Conservation (phyloP, 2,113 vertebrate species). For the Campylorhamphus procurvoides region DNA sequence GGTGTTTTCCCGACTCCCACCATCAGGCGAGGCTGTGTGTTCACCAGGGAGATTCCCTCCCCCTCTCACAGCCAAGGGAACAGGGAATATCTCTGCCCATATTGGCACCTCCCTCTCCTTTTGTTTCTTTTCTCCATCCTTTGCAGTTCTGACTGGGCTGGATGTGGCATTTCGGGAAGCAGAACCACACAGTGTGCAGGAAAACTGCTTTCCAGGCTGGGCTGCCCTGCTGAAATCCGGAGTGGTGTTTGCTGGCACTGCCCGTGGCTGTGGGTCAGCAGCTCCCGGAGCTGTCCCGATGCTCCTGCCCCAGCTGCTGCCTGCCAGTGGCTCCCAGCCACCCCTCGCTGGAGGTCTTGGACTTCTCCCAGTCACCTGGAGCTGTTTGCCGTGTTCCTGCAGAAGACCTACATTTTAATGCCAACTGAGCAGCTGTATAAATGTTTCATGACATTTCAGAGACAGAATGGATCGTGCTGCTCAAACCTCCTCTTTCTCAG, state of each 20-base stretch:
- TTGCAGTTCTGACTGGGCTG: accelerated
- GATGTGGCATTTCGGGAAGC: not conserved
- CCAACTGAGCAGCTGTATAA: conserved; percentile 62
- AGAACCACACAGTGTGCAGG: accelerated
- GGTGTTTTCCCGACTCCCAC: not conserved
- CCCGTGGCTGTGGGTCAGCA: not conserved
- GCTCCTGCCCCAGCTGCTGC: not conserved
- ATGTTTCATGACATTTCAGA: conserved; percentile 43
- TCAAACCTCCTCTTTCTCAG: conserved; percentile 29
- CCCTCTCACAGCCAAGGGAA: not conserved
- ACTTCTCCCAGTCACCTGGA: conserved; percentile 21
- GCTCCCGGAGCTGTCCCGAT: not conserved
- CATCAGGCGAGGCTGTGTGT: conserved; percentile 1
- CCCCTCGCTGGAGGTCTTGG: not conserved
- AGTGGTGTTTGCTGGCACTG: not conserved
- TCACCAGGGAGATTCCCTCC: not conserved
- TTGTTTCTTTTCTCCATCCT: not conserved
- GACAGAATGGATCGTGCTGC: conserved; percentile 31
- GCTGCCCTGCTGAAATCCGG: not conserved
- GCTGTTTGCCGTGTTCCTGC: not conserved
- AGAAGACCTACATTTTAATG: conserved; percentile 47
- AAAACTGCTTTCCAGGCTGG: not conserved
- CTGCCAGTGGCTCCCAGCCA: not conserved
- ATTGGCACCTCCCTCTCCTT: not conserved
- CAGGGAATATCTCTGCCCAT: not conserved